These are phyloP conservation scores for Corythucha ciliata DNA, from an alignment of 2,888 invertebrate species.

Conservation along the genomic window DNA sequence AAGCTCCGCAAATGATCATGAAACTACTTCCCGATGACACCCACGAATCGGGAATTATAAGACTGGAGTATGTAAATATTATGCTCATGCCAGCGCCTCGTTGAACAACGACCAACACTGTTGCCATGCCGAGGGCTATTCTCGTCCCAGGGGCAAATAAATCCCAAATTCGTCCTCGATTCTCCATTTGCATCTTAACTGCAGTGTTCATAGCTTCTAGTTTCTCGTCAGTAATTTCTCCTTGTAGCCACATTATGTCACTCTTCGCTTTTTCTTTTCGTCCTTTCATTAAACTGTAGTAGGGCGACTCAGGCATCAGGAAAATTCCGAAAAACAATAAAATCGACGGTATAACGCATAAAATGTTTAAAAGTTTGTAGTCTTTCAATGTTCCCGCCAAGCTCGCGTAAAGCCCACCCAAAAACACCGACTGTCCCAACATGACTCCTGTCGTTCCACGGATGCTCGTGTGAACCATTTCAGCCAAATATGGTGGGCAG, in stretches of 20 bases:
- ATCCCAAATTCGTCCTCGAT: slow-evolving; percentile 24
- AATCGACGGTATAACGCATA: slow-evolving; percentile 43
- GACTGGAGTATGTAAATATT: slow-evolving; percentile 30
- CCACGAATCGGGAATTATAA: slow-evolving; percentile 30
- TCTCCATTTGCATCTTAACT: slow-evolving; percentile 26
- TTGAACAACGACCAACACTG: slow-evolving; percentile 23
- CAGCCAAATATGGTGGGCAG: slow-evolving; percentile 35
- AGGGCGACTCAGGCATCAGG: slow-evolving; percentile 55
- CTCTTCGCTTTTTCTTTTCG: slow-evolving; percentile 33
- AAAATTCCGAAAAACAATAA: slow-evolving; percentile 45
- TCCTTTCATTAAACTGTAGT: slow-evolving; percentile 49
- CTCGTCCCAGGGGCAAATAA: slow-evolving; percentile 26
- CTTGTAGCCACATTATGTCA: slow-evolving; percentile 25
- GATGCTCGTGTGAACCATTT: slow-evolving; percentile 33
- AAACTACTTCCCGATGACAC: slow-evolving; percentile 24
- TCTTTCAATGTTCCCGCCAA: no score
- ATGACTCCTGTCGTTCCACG: slow-evolving; percentile 33
- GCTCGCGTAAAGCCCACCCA: slow-evolving; percentile 33
- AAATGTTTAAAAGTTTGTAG: no score
- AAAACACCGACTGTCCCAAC: slow-evolving; percentile 32
- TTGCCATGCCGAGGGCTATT: slow-evolving; percentile 30
- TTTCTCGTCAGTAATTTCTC: slow-evolving; percentile 16
- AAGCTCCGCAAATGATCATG: slow-evolving; percentile 26
- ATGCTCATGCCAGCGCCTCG: slow-evolving; percentile 32
- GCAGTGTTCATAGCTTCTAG: slow-evolving; percentile 23